A percentile compares a stretch with the other conserved stretches of the same genome.
Evolutionary conservation across 2,113 vertebrate genomes (phyloP).

Genomic region (Oriolus oriolus): DNA sequence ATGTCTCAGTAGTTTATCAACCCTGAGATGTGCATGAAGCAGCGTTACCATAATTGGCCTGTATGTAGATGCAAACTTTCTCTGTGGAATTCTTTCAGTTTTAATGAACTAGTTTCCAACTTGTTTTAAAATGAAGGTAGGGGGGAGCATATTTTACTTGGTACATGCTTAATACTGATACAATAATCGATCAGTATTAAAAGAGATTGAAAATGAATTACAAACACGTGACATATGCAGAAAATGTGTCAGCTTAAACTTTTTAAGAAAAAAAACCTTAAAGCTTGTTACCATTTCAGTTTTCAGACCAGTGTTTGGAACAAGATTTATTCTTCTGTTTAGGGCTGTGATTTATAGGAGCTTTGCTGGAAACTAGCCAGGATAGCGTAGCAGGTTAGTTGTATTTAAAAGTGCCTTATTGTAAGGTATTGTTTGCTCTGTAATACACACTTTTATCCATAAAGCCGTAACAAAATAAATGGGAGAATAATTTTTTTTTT

Average conservation of each 20-base stretch:
- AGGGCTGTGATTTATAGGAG: not conserved
- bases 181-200: not conserved
- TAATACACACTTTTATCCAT: not conserved
- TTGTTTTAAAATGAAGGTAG: not conserved
- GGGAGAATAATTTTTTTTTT: not conserved
- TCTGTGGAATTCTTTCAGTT: not conserved
- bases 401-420: conserved; percentile 56
- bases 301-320: not conserved
- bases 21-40: not conserved
- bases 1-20: not conserved
- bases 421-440: conserved; percentile 39
- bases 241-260: not conserved
- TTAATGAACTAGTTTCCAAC: not conserved
- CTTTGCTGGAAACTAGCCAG: not conserved
- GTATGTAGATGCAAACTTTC: not conserved
- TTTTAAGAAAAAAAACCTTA: not conserved
- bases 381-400: not conserved
- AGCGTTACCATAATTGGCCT: not conserved
- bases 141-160: not conserved
- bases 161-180: not conserved
- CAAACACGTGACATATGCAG: not conserved
- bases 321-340: not conserved
- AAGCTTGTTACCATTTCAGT: not conserved
- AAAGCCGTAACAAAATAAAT: not conserved
- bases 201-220: not conserved